Percentiles rank a stretch among this genome's conserved stretches.
Evolutionary conservation across 2,113 vertebrate species (phyloP).

Genomic region (Hippolais icterina): DNA sequence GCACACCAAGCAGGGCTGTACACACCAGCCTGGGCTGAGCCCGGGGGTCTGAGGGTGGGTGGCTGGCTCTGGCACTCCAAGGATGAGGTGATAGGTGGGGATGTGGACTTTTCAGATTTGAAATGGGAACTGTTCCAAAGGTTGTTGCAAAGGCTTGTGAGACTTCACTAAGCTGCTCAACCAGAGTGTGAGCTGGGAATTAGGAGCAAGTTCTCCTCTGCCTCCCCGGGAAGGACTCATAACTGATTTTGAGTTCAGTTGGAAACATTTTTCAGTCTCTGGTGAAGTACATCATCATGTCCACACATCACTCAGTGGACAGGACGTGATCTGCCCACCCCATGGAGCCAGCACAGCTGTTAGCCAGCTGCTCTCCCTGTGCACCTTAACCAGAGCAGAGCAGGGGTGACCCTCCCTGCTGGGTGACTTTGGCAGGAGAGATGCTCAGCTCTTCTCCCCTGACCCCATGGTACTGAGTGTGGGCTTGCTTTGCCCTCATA

Average conservation of each 20-base stretch:
- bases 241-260: background rate
- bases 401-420: accelerated
- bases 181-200: background rate
- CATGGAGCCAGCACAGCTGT: background rate
- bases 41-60: accelerated
- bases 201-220: background rate
- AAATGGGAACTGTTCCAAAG: background rate
- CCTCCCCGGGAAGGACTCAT: background rate
- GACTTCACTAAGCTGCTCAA: background rate
- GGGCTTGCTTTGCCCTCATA: accelerated
- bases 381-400: background rate
- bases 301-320: background rate
- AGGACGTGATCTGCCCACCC: background rate
- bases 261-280: background rate
- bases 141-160: background rate
- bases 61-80: accelerated
- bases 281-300: accelerated
- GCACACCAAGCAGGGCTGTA: accelerated
- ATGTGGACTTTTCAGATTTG: background rate
- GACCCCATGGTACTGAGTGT: accelerated
- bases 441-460: background rate
- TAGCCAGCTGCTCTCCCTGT: too few species aligned
- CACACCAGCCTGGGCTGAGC: background rate
- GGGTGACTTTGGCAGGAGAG: background rate
- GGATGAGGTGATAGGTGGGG: background rate